These are phyloP conservation scores for Sinohyriopsis cumingii DNA, from an alignment of 2,888 invertebrate species.

Conservation along the genomic window DNA sequence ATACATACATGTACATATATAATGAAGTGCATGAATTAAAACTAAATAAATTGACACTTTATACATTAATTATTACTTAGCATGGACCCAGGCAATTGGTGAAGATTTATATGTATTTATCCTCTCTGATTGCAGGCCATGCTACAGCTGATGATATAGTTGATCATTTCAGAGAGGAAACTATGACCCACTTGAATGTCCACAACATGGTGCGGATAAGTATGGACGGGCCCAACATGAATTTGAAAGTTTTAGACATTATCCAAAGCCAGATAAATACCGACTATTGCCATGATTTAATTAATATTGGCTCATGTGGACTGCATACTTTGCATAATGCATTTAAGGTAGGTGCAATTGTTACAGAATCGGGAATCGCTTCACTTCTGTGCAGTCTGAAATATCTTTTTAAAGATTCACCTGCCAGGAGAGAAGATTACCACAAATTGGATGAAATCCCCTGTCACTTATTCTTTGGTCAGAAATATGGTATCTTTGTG, in stretches of 20 bases:
- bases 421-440: too few relatives aligned
- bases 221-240: constrained; percentile 29
- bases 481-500: too few relatives aligned
- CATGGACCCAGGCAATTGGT: too few relatives aligned
- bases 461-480: too few relatives aligned
- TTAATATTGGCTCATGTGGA: constrained; percentile 30
- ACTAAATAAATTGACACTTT: neutral
- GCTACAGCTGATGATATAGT: constrained; percentile 17
- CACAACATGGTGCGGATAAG: constrained; percentile 19
- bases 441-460: too few relatives aligned
- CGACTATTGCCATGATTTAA: constrained; percentile 5
- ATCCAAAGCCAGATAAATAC: constrained; percentile 11
- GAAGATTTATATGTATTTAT: neutral
- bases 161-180: neutral
- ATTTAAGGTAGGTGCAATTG: constrained; percentile 18
- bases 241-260: constrained; percentile 19
- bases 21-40: too few relatives aligned
- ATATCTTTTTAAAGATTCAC: constrained; percentile 49
- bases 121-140: constrained; percentile 8
- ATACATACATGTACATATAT: too few relatives aligned
- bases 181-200: neutral
- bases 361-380: constrained; percentile 35
- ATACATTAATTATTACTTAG: too few relatives aligned
- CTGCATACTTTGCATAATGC: too few relatives aligned
- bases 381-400: constrained; percentile 45